Percentiles rank a stretch among this genome's conserved stretches.
Evolutionary conservation across 2,797 vertebrate species (phyloP).

Genomic region (Cossypha polioptera): DNA sequence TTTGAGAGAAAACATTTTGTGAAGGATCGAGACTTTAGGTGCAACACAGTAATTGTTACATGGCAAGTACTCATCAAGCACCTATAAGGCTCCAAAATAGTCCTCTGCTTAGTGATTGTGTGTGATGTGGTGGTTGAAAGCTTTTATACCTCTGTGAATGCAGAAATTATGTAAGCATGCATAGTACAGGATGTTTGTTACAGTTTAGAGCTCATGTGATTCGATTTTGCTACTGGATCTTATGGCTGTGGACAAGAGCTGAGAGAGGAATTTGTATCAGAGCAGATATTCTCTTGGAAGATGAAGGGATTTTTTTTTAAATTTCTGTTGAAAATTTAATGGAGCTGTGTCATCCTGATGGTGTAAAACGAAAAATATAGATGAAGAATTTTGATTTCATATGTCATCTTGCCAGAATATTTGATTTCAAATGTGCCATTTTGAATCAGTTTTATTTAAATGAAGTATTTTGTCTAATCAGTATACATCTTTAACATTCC

Average conservation of each 20-base stretch:
- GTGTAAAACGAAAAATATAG: neutral
- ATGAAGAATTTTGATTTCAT: neutral
- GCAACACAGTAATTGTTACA: rapidly evolving
- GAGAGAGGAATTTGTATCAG: neutral
- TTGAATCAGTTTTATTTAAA: neutral
- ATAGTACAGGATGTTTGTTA: neutral
- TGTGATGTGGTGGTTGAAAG: neutral
- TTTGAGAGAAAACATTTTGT: neutral
- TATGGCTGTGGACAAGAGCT: neutral
- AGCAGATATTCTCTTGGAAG: neutral
- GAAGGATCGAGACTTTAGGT: neutral
- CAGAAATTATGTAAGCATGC: neutral
- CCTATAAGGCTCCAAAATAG: neutral
- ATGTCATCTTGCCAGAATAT: neutral
- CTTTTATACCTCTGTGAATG: neutral
- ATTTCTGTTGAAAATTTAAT: neutral
- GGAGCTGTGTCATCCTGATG: neutral
- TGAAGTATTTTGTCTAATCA: neutral
- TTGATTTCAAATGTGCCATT: neutral
- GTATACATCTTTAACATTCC: neutral
- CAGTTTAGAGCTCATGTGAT: neutral
- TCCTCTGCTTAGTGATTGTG: neutral
- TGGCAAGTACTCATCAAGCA: neutral
- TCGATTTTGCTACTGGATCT: neutral
- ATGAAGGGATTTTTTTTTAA: rapidly evolving